Base-by-base conservation (phyloP, 1,140 invertebrate genomes). In the Pogonus chalceus region DNA sequence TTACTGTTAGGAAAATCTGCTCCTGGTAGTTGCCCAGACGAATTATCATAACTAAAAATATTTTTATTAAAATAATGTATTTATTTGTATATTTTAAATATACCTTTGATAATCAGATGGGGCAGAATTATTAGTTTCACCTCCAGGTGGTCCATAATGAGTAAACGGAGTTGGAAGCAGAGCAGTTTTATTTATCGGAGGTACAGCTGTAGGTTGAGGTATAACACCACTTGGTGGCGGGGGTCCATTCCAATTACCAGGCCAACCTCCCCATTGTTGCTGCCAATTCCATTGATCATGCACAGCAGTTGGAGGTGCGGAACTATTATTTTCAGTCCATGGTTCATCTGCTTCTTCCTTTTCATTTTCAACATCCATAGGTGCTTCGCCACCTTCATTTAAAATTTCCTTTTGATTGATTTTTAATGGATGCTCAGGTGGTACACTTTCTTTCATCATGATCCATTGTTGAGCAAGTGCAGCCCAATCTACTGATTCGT, bases 391-490 rank as follows among this genome's bases (percentile, higher is more conserved):
- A 26, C 84, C 81, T 67, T 84, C 84, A 56, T 58, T 55, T 55
- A 54, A 31, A 1, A 52, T 57, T 16, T 61, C 56, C 43, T 58
- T 62, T 23, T 53, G 47, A 0, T 62, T 21, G 52, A 67, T 59
- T 56, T 78, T 69, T 54, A 76, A 77, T 56, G 70, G 69, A 18
- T 75, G 70, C 16, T 76, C 71, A 18, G 76, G 76, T 1, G 76
- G 76, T 35, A 75, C 73, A 16, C 80, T 78, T 68, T 93, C 90
- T 65, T 94, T 93, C 90, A 96, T 95, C 66, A 89, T 87, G 57
- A 97, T 97, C 94, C 94, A 96, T 80, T 96, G 92, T 65, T 96
- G 93, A 16, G 94, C 93, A 58, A 97, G 71, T 51, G 88, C 83
- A 23, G 92, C 93, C 93, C 94, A 96, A 71, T 97, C 93, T 51